Percentiles rank a stretch among this genome's conserved stretches.
phyloP scores from a whole-genome alignment of 30 jellyfish, hydroid and myxozoan species.

The Hydractinia echinata region DNA sequence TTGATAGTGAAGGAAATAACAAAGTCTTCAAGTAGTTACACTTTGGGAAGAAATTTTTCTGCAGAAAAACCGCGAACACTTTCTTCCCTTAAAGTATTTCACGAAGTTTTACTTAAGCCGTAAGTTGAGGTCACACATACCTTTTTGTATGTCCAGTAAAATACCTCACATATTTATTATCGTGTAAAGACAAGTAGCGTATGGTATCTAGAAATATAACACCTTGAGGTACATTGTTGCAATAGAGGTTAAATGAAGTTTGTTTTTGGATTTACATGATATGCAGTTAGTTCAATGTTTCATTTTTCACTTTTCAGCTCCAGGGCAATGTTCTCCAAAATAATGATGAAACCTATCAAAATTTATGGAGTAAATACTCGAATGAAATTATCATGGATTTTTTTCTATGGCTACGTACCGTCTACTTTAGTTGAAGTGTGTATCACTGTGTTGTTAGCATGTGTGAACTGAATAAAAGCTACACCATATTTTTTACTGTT shows the following conservation, averaged over 20 bases:
- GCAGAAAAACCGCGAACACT: too few relatives aligned
- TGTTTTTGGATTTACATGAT: background rate
- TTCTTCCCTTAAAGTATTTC: too few relatives aligned
- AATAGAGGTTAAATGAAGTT: too few relatives aligned
- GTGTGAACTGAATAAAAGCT: conserved; percentile 77
- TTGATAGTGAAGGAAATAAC: background rate
- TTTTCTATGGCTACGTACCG: conserved; percentile 35
- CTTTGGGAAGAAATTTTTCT: too few relatives aligned
- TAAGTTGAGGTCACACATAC: conserved; percentile 37
- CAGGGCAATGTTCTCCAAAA: background rate
- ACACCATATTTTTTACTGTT: conserved; percentile 90
- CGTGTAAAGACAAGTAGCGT: conserved; percentile 87
- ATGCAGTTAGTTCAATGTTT: too few relatives aligned
- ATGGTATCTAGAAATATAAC: conserved; percentile 56
- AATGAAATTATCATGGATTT: too few relatives aligned
- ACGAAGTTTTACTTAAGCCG: background rate
- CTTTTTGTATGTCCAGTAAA: conserved; percentile 88
- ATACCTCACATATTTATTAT: conserved; percentile 74
- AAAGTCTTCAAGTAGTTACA: too few relatives aligned
- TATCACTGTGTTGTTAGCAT: conserved; percentile 77
- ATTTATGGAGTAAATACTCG: background rate
- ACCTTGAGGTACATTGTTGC: too few relatives aligned
- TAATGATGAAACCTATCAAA: background rate
- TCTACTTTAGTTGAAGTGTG: conserved; percentile 93
- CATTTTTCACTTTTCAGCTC: too few relatives aligned